phyloP scores from a whole-genome alignment of 1,140 invertebrate genomes.

The Ephestia elutella region DNA sequence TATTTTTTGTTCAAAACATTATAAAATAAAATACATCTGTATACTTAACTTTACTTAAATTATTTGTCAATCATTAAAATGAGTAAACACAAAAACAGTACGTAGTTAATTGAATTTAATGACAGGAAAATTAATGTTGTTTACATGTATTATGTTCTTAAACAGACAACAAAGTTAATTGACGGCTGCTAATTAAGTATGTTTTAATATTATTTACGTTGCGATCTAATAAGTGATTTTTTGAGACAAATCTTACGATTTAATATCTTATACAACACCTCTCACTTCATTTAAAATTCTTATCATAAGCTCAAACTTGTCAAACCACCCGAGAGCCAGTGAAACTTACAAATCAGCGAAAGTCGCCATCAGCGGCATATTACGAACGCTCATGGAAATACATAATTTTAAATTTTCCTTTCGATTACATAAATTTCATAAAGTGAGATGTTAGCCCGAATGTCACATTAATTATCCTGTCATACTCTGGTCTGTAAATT shows the following conservation, averaged over 20 bases:
- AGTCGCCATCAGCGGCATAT: conserved; percentile 32
- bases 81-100: too few relatives aligned
- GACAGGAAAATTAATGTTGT: too few relatives aligned
- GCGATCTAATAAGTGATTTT: not conserved
- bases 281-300: conserved; percentile 17
- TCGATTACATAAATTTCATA: conserved; percentile 38
- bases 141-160: too few relatives aligned
- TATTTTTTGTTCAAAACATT: too few relatives aligned
- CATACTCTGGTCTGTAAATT: not conserved
- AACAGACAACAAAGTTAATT: too few relatives aligned
- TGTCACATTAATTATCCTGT: not conserved
- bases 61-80: too few relatives aligned
- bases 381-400: conserved; percentile 48
- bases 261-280: conserved; percentile 8
- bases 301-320: conserved; percentile 23
- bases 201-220: too few relatives aligned
- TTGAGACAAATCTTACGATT: not conserved
- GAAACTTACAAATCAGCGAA: conserved; percentile 43
- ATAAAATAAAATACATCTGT: too few relatives aligned
- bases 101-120: too few relatives aligned
- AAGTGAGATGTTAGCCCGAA: conserved; percentile 17
- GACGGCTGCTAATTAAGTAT: too few relatives aligned
- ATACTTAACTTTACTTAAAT: too few relatives aligned
- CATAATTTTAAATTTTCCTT: conserved; percentile 39
- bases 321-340: conserved; percentile 30